Percentiles rank a stretch among this genome's conserved stretches.
Conservation (phyloP, 2,797 vertebrate genomes). For the Propithecus perrieri region DNA sequence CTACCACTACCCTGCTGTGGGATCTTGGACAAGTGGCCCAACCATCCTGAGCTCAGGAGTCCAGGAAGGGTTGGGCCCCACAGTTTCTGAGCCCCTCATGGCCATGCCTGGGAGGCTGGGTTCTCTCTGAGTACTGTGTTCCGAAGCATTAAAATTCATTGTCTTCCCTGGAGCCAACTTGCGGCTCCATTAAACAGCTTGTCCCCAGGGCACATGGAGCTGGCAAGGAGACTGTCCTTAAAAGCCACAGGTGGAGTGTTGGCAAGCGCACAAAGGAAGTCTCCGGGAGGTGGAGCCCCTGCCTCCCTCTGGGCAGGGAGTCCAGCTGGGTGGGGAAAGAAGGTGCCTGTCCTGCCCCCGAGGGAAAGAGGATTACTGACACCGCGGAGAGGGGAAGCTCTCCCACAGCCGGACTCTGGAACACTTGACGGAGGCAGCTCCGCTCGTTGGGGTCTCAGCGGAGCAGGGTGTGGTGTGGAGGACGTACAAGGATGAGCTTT, state of each 20-base stretch:
- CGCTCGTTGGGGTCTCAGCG: not conserved
- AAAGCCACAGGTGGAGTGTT: slow-evolving; percentile 60
- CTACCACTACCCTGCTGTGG: not conserved
- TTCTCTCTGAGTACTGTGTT: not conserved
- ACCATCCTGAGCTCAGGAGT: not conserved
- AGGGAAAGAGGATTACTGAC: not conserved
- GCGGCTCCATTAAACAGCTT: slow-evolving; percentile 53
- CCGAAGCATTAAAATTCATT: slow-evolving; percentile 34
- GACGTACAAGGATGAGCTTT: not conserved
- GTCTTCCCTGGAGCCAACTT: not conserved
- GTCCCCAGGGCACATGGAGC: not conserved
- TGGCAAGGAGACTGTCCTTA: not conserved
- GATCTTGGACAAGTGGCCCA: not conserved
- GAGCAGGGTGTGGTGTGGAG: not conserved
- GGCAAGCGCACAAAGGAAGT: not conserved
- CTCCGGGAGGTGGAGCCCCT: not conserved
- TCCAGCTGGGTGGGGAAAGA: not conserved
- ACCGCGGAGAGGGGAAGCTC: fast-evolving
- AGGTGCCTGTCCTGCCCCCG: not conserved
- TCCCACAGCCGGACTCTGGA: not conserved
- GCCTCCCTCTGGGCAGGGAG: not conserved
- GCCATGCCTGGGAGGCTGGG: not conserved
- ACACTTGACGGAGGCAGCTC: not conserved
- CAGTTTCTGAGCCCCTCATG: not conserved
- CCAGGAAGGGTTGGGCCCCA: not conserved